Evolutionary conservation across 1,140 invertebrate genomes (phyloP), one percentile per base, ranked within the genome.

Genomic region (Nixonia krombeini): DNA sequence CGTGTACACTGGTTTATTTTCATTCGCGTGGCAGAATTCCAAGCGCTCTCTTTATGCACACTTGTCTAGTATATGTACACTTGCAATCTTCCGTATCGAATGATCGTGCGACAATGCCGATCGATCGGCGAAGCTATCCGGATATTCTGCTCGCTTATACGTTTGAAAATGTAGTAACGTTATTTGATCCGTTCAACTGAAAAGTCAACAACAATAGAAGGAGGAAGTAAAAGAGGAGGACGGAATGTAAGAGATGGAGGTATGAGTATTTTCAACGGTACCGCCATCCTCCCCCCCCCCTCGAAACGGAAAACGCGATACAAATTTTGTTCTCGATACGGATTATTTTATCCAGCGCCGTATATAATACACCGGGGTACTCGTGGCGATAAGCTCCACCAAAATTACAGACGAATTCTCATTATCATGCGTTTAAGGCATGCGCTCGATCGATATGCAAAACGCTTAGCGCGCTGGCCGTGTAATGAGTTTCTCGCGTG

Each of bases 1-100:
- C 53, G 66, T 73, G 49, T 64, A 28, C 65, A 42, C 59, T 77
- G 71, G 70, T 82, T 82, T 80, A 81, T 80, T 81, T 82, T 81
- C 74, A 80, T 81, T 76, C 74, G 68, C 72, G 73, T 65, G 67
- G 62, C 63, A 59, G 62, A 65, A 69, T 69, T 64, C 51, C 57
- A 69, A 35, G 45, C 59, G 51, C 58, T 70, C 68, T 70, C 67
- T 61, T 70, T 70, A 73, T 66, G 63, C 58, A 45, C 55, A n/a
- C n/a, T n/a, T n/a, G n/a, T n/a, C n/a, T n/a, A n/a, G 62, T 70
- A 58, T 61, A 61, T 70, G 45, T 46, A 46, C 61, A 49, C 21
- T 58, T 28, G 51, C 45, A 51, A 46, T 50, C 64, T 59, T 65
- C 21, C 56, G 45, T 59, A 66, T 66, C 47, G 55, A 57, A 41